These are phyloP conservation scores for Plectrocnemia conspersa DNA, from an alignment of 1,140 invertebrate genomes.

Conservation along the genomic window DNA sequence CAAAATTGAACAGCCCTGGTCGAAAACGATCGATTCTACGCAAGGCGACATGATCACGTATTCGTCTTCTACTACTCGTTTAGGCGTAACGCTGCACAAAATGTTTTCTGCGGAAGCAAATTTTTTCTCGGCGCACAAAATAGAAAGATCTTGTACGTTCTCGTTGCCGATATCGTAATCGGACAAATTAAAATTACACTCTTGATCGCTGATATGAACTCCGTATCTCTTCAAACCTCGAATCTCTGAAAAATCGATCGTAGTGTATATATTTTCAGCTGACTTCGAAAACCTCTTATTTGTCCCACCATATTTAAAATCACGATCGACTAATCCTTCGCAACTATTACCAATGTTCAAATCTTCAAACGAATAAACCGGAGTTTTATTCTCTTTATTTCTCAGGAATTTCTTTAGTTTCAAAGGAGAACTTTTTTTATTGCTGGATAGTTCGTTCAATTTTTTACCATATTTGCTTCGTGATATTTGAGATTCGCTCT, in stretches of 20 bases:
- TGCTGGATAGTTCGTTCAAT: too few relatives aligned
- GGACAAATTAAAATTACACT: too few relatives aligned
- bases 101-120: slow-evolving; percentile 25
- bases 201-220: neutral
- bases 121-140: slow-evolving; percentile 25
- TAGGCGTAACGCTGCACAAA: slow-evolving; percentile 22
- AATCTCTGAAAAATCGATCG: too few relatives aligned
- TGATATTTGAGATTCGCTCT: slow-evolving; percentile 27
- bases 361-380: too few relatives aligned
- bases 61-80: slow-evolving; percentile 24
- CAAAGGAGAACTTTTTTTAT: too few relatives aligned
- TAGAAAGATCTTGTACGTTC: slow-evolving; percentile 29
- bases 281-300: slow-evolving; percentile 30
- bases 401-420: too few relatives aligned
- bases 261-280: slow-evolving; percentile 26
- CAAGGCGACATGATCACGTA: slow-evolving; percentile 30
- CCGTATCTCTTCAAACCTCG: neutral
- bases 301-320: neutral
- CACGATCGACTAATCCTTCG: slow-evolving; percentile 23
- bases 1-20: neutral
- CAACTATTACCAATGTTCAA: slow-evolving; percentile 26
- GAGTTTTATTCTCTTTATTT: too few relatives aligned
- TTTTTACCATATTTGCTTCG: slow-evolving; percentile 11
- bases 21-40: neutral
- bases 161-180: slow-evolving; percentile 23